phyloP scores from a whole-genome alignment of 2,797 vertebrate species.

The Hylomyscus alleni region DNA sequence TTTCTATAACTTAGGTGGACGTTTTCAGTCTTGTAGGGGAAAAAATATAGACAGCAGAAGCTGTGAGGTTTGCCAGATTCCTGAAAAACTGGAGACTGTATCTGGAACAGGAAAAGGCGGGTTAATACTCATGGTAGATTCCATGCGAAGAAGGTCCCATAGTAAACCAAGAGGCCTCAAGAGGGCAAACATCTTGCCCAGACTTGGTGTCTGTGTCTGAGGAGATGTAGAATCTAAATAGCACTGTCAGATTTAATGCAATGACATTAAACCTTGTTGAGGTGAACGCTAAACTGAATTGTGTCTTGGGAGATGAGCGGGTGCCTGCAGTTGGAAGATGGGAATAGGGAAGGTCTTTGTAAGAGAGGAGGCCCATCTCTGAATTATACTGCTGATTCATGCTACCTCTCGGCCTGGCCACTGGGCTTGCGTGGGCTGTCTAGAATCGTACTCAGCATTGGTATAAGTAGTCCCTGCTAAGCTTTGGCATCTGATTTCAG shows the following conservation, averaged over 20 bases:
- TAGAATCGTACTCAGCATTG: neutral
- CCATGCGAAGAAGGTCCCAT: neutral
- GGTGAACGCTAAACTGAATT: neutral
- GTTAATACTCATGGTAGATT: neutral
- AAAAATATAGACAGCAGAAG: neutral
- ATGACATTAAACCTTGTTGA: neutral
- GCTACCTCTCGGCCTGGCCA: neutral
- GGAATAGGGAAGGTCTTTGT: neutral
- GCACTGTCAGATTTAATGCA: neutral
- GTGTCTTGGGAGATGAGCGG: neutral
- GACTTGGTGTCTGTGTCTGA: neutral
- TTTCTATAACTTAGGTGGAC: neutral
- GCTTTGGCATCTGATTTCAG: neutral
- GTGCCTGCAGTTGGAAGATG: neutral
- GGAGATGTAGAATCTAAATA: neutral
- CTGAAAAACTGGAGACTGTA: neutral
- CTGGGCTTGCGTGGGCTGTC: neutral
- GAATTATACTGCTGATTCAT: too few relatives aligned
- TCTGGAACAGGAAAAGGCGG: neutral
- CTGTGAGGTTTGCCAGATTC: conserved; percentile 33
- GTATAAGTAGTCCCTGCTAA: neutral
- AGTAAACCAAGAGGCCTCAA: neutral
- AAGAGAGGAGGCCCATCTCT: neutral
- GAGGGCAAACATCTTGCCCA: neutral
- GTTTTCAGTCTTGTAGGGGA: conserved; percentile 15